Conservation (phyloP, 2,888 invertebrate species). For the Ochropleura plecta region DNA sequence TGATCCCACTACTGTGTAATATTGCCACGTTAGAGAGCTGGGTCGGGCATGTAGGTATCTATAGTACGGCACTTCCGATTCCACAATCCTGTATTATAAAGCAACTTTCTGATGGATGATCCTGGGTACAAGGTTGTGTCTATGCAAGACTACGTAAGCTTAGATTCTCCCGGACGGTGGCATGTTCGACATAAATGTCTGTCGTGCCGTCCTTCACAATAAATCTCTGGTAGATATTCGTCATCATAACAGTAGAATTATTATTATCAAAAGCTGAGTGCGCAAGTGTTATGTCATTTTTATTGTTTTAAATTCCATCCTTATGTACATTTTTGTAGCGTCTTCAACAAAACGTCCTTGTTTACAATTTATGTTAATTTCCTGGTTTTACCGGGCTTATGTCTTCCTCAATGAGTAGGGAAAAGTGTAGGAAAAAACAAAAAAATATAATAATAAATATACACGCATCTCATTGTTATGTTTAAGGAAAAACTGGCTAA, state of each 20-base stretch:
- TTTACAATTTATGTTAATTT: constrained; percentile 1
- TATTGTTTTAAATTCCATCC: not conserved
- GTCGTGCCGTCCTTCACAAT: too few species aligned
- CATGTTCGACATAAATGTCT: too few species aligned
- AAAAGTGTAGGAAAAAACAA: constrained; percentile 27
- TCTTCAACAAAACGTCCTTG: not conserved
- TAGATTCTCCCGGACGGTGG: too few species aligned
- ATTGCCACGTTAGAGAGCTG: too few species aligned
- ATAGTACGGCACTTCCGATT: too few species aligned
- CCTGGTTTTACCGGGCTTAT: not conserved
- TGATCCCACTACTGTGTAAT: too few species aligned
- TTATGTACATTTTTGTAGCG: not conserved
- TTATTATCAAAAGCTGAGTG: not conserved
- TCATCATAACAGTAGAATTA: not conserved
- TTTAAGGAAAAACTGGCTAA: constrained; percentile 9
- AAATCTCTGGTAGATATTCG: too few species aligned
- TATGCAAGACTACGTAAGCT: too few species aligned
- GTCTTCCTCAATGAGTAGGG: constrained; percentile 21
- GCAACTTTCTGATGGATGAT: too few species aligned
- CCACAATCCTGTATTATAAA: too few species aligned
- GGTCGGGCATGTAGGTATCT: too few species aligned
- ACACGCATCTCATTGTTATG: not conserved
- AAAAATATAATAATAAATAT: not conserved
- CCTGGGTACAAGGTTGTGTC: too few species aligned
- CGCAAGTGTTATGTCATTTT: not conserved